Percentiles rank a stretch among this genome's conserved stretches.
These are phyloP conservation scores for Hydra vulgaris DNA, from an alignment of 30 jellyfish, hydroid and myxozoan species.

Conservation along the genomic window DNA sequence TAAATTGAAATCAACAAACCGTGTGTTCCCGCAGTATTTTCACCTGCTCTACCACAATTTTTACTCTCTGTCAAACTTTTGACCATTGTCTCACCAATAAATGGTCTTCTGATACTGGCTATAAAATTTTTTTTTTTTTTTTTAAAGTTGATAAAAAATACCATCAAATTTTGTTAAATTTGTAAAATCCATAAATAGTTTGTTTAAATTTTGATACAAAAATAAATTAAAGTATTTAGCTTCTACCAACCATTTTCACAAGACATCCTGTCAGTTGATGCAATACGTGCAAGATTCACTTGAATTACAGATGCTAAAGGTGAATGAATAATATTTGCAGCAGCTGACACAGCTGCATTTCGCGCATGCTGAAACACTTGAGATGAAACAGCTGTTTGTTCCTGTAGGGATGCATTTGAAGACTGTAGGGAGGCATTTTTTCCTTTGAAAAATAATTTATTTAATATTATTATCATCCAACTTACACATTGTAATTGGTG, in stretches of 20 bases:
- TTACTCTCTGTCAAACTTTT: background rate
- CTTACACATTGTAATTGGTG: background rate
- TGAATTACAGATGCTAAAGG: background rate
- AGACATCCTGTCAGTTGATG: background rate
- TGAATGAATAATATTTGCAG: background rate
- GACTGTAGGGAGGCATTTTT: too few relatives aligned
- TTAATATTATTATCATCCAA: background rate
- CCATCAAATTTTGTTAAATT: background rate
- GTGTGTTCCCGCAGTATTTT: background rate
- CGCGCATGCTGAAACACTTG: background rate
- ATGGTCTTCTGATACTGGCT: background rate
- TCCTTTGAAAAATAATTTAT: background rate
- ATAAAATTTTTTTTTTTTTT: too few relatives aligned
- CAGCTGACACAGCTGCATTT: background rate
- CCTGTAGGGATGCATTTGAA: background rate
- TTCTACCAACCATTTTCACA: background rate
- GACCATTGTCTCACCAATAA: background rate
- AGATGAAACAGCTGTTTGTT: background rate
- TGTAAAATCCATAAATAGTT: background rate
- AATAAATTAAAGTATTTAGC: background rate
- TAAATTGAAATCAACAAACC: background rate
- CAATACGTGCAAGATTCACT: background rate
- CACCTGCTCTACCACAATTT: background rate
- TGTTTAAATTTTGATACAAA: background rate
- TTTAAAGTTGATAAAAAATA: background rate